Base-by-base conservation (phyloP, 2,113 vertebrate species). In the Holacanthus passer region DNA sequence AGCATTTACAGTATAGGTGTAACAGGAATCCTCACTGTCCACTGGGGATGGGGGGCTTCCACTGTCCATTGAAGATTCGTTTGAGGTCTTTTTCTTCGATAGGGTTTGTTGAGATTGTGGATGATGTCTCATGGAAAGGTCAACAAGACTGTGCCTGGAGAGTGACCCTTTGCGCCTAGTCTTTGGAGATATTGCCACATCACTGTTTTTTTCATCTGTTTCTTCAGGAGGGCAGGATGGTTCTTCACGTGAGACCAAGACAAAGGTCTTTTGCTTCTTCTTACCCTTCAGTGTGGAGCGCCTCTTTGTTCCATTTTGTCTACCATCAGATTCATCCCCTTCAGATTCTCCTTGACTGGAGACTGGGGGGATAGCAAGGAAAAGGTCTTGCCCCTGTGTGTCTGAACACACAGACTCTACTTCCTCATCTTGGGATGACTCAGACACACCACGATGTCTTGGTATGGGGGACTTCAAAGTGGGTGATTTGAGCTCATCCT, bases 21-120 rank as follows among this genome's bases (percentile, higher is more conserved):
- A 93, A 47, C 87, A 91, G 45, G 93, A 95, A 62, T 95, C 93
- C n/a, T 95, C 92, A 76, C 94, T 96, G n/a, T 92, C 94, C 13
- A 77, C 74, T 55, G 94, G 91, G 13, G 95, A 96, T 20, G 90
- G 67, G 7, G 93, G 76, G 32, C 94, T 93, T 41, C 76, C 88
- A n/a, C 66, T 85, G 41, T 88, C 89, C 78, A 83, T 10, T 14
- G 83, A 86, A 5, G 73, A 86, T 17, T 87, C 82, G 48, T 70
- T 88, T 17, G 86, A 82, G 48, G 31, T 79, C 7, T 93, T 94
- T 47, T 77, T 91, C 22, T 85, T 90, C n/a, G 81, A 89, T 41
- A 56, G 37, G 39, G 69, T 73, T 70, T 88, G 67, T 39, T 63
- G 80, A 27, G 89, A 89, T 70, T 79, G 72, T 41, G 75, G 53